Base-by-base conservation (phyloP, 2,797 vertebrate species). In the Semotilus atromaculatus region DNA sequence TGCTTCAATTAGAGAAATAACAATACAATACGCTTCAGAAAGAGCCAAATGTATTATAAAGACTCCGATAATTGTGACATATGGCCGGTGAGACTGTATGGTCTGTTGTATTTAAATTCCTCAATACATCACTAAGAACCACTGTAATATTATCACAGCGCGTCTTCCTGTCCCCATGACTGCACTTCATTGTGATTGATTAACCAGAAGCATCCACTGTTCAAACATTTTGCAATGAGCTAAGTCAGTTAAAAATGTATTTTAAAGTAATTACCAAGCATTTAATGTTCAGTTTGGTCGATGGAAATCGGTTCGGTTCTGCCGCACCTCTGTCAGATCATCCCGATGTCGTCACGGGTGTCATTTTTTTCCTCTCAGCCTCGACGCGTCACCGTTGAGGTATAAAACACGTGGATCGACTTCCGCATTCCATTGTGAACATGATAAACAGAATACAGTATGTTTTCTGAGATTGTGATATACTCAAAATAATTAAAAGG, bases 281-380 rank as follows among this genome's bases (percentile, higher is more conserved):
- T 64, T 68, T 78, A 85, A 70, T 87, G 45, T 36, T 88, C 60
- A 76, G 85, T 80, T 85, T 88, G 77, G 82, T 84, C 86, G 82
- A 77, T 82, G 71, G 83, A 36, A 80, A 81, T 71, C 89, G 89
- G 40, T 58, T 88, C 66, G 40, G 73, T 64, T 88, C 82, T 86
- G 91, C 92, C 88, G 93, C 91, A 88, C 88, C 90, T 92, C 92
- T 73, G 90, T 93, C 93, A 93, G 93, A 93, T 92, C 91, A 85
- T 88, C 90, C 84, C 88, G 86, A 83, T 88, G 86, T 87, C 72
- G 90, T 88, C 88, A 86, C 90, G 89, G 82, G 64, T 84, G 86
- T 87, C 87, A 86, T 86, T 78, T 89, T 86, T 87, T 76, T 38
- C 29, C 4, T 16, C 40, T 1, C 43, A 81, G 67, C 23, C 78